Conservation (phyloP, 1,140 invertebrate species). For the Melanaphis sacchari region DNA sequence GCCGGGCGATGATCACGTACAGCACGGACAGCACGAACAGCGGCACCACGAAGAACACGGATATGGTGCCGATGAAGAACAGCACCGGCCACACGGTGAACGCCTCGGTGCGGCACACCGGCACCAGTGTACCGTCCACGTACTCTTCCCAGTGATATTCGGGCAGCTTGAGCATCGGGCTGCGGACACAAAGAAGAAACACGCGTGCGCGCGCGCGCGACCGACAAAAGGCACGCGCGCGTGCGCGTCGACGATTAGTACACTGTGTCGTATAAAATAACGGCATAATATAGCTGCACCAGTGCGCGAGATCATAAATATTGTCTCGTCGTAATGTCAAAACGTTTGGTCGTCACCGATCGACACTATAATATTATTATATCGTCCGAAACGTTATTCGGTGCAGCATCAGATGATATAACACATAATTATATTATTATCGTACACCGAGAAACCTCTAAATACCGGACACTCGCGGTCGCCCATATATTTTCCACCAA, state of each 20-base stretch:
- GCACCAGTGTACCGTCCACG: slow-evolving; percentile 66
- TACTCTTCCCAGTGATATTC: slow-evolving; percentile 69
- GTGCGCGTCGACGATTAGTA: not conserved
- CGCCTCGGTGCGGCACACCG: slow-evolving; percentile 72
- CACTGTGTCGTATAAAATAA: not conserved
- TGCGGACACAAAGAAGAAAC: slow-evolving; percentile 62
- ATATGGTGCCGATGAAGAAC: slow-evolving; percentile 77
- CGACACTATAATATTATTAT: not conserved
- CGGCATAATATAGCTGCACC: not conserved
- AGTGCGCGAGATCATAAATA: not conserved
- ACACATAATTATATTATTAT: too few relatives aligned
- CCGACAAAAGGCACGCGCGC: not conserved
- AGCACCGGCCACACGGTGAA: slow-evolving; percentile 72
- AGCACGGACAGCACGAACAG: slow-evolving; percentile 76
- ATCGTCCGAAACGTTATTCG: not conserved
- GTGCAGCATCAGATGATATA: too few relatives aligned
- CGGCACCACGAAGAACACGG: slow-evolving; percentile 79
- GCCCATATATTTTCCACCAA: not conserved
- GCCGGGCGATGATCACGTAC: slow-evolving; percentile 78
- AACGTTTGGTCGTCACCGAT: not conserved
- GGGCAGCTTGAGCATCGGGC: slow-evolving; percentile 72
- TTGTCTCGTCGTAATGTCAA: not conserved
- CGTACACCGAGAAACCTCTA: not conserved
- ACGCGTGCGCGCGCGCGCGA: not conserved
- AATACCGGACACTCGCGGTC: too few relatives aligned